Base-by-base conservation (phyloP, 2,888 invertebrate species). In the Dasysyrphus albostriatus region DNA sequence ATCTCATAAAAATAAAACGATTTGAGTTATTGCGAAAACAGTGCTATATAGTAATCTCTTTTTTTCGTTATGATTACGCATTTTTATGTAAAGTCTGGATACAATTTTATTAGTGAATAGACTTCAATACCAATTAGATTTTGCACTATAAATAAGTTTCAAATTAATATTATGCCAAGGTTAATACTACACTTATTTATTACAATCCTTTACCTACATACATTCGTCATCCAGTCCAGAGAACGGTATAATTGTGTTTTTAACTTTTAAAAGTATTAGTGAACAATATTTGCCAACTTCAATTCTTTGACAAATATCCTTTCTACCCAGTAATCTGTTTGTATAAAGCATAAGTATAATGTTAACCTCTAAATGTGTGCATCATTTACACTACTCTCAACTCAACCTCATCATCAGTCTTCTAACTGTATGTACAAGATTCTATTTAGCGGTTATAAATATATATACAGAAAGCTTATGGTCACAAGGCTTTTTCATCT, bases 341-440 rank as follows among this genome's bases (percentile, higher is more conserved):
- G 32, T 32, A 32, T n/a, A n/a, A n/a, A n/a, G n/a, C 32, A 32
- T 32, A 32, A 7, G 32, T 32, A 32, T 24, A 0, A n/a, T 42
- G 42, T 14, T n/a, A 8, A 44, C 44, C 44, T 44, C 8, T 44
- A 44, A 44, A 61, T 39, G 7, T 61, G 14, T 14, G 1, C 54
- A 9, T 19, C 39, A 39, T 61, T 19, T 24, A 39, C 19, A 3
- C 39, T 3, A 39, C 19, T 61, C 24, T 24, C 14, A 61, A 14
- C 24, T 24, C 14, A 61, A 14, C 59, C 39, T 61, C 59, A 61
- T 61, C 59, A 61, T 61, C 19, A 61, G 24, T 42, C 9, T 42
- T 34, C 12, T 61, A 61, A 39, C 39, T 61, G 39, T 61, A 19
- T 5, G 39, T 7, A 61, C 39, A 29, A 42, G 9, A 61, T 63